Evolutionary conservation across 2,888 invertebrate genomes (phyloP).

Genomic region (Junonia oenone): DNA sequence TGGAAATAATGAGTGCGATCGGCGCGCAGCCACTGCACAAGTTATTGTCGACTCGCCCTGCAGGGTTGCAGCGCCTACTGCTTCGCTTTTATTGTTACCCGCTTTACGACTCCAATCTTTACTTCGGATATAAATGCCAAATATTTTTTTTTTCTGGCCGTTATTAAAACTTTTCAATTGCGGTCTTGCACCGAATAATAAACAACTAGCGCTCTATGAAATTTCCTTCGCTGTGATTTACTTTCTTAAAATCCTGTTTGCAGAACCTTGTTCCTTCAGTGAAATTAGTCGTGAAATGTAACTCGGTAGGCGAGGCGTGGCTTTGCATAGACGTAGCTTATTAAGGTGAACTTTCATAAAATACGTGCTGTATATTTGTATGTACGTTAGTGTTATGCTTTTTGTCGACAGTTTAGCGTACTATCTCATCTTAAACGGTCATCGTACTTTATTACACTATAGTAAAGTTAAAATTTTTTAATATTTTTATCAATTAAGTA

Average conservation of each 20-base stretch:
- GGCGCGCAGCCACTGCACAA: conserved; percentile 51
- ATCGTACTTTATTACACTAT: neutral
- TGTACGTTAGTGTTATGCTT: neutral
- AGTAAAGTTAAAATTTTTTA: neutral
- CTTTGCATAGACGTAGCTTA: conserved; percentile 51
- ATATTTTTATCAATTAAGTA: no score
- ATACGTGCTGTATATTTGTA: conserved; percentile 19
- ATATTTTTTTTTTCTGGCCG: conserved; percentile 11
- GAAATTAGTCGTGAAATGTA: conserved; percentile 44
- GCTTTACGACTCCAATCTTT: conserved; percentile 47
- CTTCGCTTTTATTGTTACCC: conserved; percentile 52
- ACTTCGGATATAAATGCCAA: conserved; percentile 32
- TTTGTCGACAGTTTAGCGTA: neutral
- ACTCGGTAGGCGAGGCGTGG: conserved; percentile 39
- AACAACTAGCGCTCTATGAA: conserved; percentile 9
- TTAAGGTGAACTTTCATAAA: conserved; percentile 43
- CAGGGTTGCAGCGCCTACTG: conserved; percentile 33
- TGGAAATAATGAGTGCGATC: conserved; percentile 70
- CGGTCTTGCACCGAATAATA: conserved; percentile 1
- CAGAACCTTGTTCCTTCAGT: conserved; percentile 24
- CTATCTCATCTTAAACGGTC: neutral
- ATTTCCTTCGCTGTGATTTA: conserved; percentile 17
- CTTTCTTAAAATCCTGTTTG: conserved; percentile 22
- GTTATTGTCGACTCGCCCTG: conserved; percentile 42
- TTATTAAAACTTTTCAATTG: conserved; percentile 14